Conservation (phyloP, 1,140 invertebrate genomes). For the Phthorimaea operculella region DNA sequence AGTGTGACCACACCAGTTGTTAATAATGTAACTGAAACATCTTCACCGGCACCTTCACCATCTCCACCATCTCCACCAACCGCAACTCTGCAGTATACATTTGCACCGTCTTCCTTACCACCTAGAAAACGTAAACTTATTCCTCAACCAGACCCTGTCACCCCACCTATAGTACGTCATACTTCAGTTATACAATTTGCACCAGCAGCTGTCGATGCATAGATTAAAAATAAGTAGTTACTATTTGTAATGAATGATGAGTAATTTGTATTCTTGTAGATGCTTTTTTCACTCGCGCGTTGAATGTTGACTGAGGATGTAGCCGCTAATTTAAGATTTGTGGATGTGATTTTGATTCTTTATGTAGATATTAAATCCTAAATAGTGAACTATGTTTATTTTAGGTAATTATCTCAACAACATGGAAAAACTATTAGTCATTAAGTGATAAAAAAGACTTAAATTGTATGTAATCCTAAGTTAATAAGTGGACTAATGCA, state of each 20-base stretch:
- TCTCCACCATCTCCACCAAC: slow-evolving; percentile 30
- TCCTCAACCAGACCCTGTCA: slow-evolving; percentile 46
- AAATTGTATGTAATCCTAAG: slow-evolving; percentile 9
- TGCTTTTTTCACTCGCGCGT: slow-evolving; percentile 34
- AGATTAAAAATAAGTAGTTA: slow-evolving; percentile 16
- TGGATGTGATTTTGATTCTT: slow-evolving; percentile 1
- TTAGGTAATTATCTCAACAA: neutral
- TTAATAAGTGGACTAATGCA: slow-evolving; percentile 36
- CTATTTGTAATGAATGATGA: slow-evolving; percentile 3
- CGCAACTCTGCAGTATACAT: slow-evolving; percentile 60
- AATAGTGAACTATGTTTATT: neutral
- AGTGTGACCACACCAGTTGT: slow-evolving; percentile 24
- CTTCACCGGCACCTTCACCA: slow-evolving; percentile 13
- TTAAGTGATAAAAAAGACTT: slow-evolving; percentile 28
- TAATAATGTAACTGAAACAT: neutral
- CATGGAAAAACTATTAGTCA: neutral
- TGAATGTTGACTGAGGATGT: slow-evolving; percentile 29
- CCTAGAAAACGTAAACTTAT: slow-evolving; percentile 84
- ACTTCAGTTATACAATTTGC: slow-evolving; percentile 87
- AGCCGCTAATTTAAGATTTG: slow-evolving; percentile 24
- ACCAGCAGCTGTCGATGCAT: slow-evolving; percentile 64
- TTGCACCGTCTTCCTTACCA: slow-evolving; percentile 76
- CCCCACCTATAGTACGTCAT: slow-evolving; percentile 67
- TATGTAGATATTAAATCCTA: neutral
- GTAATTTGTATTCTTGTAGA: slow-evolving; percentile 14